Conservation (phyloP, 2,113 vertebrate species). For the Charadrius vociferus region DNA sequence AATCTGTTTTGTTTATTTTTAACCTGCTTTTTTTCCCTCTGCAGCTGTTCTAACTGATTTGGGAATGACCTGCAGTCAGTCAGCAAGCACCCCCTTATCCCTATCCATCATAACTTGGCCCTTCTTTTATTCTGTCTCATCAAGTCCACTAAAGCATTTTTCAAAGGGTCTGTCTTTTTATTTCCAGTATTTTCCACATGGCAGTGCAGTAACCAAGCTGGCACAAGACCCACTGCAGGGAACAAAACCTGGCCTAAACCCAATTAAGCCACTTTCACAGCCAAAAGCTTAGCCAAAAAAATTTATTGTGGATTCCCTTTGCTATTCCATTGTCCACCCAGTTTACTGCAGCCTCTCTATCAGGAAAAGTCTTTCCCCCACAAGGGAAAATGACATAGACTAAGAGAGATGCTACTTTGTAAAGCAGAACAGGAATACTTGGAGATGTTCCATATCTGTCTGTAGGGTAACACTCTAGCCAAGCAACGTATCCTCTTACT, state of each 20-base stretch:
- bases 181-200: conserved; percentile 3
- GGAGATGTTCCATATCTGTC: not conserved
- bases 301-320: not conserved
- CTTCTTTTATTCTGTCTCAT: conserved; percentile 27
- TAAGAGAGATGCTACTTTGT: not conserved
- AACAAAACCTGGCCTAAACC: not conserved
- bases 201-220: not conserved
- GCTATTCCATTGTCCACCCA: not conserved
- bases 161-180: conserved; percentile 1
- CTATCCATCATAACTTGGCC: conserved; percentile 16
- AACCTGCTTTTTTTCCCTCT: not conserved
- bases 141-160: conserved; percentile 5
- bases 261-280: not conserved
- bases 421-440: not conserved
- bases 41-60: conserved; percentile 40
- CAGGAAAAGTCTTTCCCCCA: not conserved
- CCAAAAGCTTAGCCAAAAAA: conserved; percentile 6
- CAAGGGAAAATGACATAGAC: not conserved
- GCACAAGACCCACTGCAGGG: not conserved
- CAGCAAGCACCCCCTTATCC: not conserved
- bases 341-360: not conserved
- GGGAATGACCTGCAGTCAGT: not conserved
- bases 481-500: not conserved
- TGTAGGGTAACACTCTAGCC: not conserved
- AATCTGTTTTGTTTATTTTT: conserved; percentile 37